A percentile compares a stretch with the other conserved stretches of the same genome.
phyloP scores from a whole-genome alignment of 2,888 invertebrate genomes.

The Sussaba pulchella region DNA sequence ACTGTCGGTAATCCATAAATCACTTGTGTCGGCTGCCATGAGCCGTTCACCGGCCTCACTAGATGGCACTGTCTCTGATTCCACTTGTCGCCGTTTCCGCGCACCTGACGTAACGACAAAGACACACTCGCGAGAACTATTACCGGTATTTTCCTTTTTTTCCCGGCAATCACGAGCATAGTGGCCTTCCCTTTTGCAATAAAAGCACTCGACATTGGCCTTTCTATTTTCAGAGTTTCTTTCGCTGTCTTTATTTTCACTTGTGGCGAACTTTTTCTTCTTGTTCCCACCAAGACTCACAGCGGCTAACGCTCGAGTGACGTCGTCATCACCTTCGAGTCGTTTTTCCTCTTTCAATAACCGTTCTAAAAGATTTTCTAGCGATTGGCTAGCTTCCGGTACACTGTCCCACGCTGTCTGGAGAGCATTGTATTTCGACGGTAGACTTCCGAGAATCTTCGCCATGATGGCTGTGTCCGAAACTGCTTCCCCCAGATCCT shows the following conservation, averaged over 20 bases:
- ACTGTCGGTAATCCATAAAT: neutral
- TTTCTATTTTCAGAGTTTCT: conserved; percentile 8
- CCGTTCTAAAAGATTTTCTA: conserved; percentile 64
- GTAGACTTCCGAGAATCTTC: conserved; percentile 68
- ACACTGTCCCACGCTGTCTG: conserved; percentile 69
- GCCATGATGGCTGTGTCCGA: conserved; percentile 63
- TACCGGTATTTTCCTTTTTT: neutral
- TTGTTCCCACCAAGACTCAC: conserved; percentile 1
- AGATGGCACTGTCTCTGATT: neutral
- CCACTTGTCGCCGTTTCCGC: neutral
- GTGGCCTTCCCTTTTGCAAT: conserved; percentile 17
- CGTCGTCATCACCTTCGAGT: conserved; percentile 45
- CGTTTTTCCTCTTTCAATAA: conserved; percentile 66
- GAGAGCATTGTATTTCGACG: conserved; percentile 63
- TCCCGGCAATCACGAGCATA: conserved; percentile 28
- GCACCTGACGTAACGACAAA: neutral
- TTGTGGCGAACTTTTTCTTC: conserved; percentile 11
- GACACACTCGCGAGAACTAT: neutral
- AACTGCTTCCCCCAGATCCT: neutral
- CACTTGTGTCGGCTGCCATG: neutral
- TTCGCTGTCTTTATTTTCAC: neutral
- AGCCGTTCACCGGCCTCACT: neutral
- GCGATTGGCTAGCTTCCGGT: conserved; percentile 56
- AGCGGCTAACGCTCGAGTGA: conserved; percentile 43
- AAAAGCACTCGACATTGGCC: conserved; percentile 5